Evolutionary conservation across 2,797 vertebrate genomes (phyloP).

Genomic region (Phrynocephalus vlangalii): DNA sequence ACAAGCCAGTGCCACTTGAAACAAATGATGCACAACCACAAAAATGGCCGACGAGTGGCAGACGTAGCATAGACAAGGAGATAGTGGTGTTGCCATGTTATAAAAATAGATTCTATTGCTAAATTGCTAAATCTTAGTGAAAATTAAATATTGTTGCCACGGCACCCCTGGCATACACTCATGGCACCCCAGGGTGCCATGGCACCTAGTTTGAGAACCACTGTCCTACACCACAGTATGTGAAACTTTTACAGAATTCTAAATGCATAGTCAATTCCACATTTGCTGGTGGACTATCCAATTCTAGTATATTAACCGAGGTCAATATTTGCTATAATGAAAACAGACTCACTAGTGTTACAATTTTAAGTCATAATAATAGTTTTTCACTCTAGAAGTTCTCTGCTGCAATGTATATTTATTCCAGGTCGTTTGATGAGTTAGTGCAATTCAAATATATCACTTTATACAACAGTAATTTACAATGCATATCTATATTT

Average conservation of each 20-base stretch:
- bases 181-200: too few relatives aligned
- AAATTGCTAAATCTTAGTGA: too few relatives aligned
- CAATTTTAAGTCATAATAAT: conserved; percentile 60
- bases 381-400: conserved; percentile 64
- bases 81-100: too few relatives aligned
- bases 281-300: conserved; percentile 25
- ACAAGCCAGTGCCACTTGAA: too few relatives aligned
- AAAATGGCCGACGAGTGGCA: too few relatives aligned
- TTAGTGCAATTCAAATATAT: conserved; percentile 70
- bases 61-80: too few relatives aligned
- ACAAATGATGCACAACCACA: too few relatives aligned
- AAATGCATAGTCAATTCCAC: conserved; percentile 28
- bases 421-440: conserved; percentile 65
- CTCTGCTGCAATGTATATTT: conserved; percentile 61
- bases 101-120: too few relatives aligned
- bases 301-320: conserved; percentile 57
- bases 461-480: conserved; percentile 68
- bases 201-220: too few relatives aligned
- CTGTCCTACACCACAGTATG: not conserved
- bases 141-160: too few relatives aligned
- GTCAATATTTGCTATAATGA: conserved; percentile 27
- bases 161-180: too few relatives aligned
- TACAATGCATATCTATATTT: conserved; percentile 73
- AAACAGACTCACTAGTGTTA: conserved; percentile 27
- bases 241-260: not conserved